A percentile compares a stretch with the other conserved stretches of the same genome.
These are phyloP conservation scores for Palythoa grandis DNA, from an alignment of 92 coral and sea anemone genomes.

Conservation along the genomic window DNA sequence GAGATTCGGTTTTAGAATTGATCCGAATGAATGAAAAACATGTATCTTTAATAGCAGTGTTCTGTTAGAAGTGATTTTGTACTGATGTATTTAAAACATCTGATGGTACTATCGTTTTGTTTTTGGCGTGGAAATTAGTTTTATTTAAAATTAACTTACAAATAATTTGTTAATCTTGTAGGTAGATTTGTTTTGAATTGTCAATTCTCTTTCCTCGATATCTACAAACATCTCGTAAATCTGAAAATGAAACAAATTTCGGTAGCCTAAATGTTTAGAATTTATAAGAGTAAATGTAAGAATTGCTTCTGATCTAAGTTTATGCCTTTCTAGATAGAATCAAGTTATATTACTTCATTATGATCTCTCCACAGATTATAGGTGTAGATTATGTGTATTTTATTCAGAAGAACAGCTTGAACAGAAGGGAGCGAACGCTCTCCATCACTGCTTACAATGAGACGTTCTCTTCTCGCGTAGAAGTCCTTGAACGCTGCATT, in stretches of 20 bases:
- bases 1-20: not conserved
- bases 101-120: not conserved
- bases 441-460: conserved; percentile 90
- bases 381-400: conserved; percentile 97
- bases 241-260: too few relatives aligned
- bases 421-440: conserved; percentile 86
- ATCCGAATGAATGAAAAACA: not conserved
- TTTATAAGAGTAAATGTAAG: too few relatives aligned
- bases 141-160: too few relatives aligned
- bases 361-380: conserved; percentile 69
- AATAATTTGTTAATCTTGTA: too few relatives aligned
- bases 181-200: too few relatives aligned
- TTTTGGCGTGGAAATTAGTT: not conserved
- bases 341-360: not conserved
- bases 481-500: conserved; percentile 82
- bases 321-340: not conserved
- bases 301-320: not conserved
- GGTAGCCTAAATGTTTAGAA: too few relatives aligned
- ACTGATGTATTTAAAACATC: not conserved
- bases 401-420: conserved; percentile 86
- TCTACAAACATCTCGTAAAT: too few relatives aligned
- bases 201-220: too few relatives aligned
- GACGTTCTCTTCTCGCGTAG: conserved; percentile 94
- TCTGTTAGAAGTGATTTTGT: conserved; percentile 1
- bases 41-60: not conserved